Evolutionary conservation across 2,888 invertebrate species (phyloP).

Genomic region (Morinoia aosen): DNA sequence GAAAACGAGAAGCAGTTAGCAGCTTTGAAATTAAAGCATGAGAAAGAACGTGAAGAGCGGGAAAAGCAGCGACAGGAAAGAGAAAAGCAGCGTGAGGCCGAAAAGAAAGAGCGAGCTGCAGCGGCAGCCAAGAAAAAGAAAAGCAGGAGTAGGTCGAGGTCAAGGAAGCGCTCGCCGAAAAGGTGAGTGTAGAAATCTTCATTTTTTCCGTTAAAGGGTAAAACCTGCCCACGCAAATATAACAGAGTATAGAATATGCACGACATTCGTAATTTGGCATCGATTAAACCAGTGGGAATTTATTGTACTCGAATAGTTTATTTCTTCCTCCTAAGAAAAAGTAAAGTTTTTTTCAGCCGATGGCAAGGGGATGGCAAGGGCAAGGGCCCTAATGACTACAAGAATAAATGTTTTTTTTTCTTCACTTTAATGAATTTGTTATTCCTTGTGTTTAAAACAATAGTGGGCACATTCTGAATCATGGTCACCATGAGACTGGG

Average conservation of each 20-base stretch:
- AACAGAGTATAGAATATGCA: not conserved
- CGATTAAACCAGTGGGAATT: too few relatives aligned
- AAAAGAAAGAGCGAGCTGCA: slow-evolving; percentile 61
- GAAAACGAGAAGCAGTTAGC: slow-evolving; percentile 86
- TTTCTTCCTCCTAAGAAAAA: too few relatives aligned
- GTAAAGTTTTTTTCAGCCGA: too few relatives aligned
- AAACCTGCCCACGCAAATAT: not conserved
- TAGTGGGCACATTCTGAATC: too few relatives aligned
- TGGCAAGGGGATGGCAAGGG: too few relatives aligned
- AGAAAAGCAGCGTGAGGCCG: slow-evolving; percentile 58
- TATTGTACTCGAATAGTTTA: too few relatives aligned
- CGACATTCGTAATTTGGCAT: too few relatives aligned
- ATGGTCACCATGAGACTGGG: too few relatives aligned
- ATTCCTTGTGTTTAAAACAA: too few relatives aligned
- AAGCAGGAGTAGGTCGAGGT: slow-evolving; percentile 33
- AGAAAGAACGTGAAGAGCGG: slow-evolving; percentile 64
- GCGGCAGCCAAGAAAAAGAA: slow-evolving; percentile 54
- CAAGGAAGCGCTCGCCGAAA: slow-evolving; percentile 55
- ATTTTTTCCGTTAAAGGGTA: not conserved
- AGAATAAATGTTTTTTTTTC: too few relatives aligned
- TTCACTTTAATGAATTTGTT: too few relatives aligned
- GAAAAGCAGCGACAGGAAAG: slow-evolving; percentile 60
- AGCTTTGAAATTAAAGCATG: slow-evolving; percentile 73
- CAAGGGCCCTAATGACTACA: too few relatives aligned
- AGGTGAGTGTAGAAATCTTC: slow-evolving; percentile 25